phyloP scores from a whole-genome alignment of 35 echinoderm and acorn worm species.

The Acanthaster planci region DNA sequence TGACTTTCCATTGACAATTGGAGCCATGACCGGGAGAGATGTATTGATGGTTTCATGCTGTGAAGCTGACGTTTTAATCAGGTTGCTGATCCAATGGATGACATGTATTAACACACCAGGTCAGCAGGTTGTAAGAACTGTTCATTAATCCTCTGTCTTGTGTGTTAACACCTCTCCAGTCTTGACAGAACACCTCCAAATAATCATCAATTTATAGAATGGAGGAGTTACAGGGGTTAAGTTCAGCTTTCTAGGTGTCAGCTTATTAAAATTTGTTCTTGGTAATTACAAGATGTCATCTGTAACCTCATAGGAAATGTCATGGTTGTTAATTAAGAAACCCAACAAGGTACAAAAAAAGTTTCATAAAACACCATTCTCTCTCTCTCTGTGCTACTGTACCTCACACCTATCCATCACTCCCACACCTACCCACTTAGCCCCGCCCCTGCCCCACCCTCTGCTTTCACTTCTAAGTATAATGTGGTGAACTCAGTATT shows the following conservation, averaged over 20 bases:
- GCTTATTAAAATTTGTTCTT: not conserved
- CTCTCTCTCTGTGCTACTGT: no score
- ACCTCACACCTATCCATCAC: no score
- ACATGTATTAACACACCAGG: not conserved
- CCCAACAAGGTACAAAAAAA: no score
- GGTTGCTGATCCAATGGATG: not conserved
- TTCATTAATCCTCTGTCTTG: not conserved
- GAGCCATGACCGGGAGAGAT: no score
- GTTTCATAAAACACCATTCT: no score
- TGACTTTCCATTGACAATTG: no score
- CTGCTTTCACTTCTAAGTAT: no score
- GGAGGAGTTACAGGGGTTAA: not conserved
- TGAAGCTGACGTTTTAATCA: slow-evolving; percentile 22
- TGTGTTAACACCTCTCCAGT: slow-evolving; percentile 22
- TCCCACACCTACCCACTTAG: no score
- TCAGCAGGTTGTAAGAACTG: not conserved
- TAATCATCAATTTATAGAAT: not conserved
- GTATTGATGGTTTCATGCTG: slow-evolving; percentile 9
- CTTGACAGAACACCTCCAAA: not conserved
- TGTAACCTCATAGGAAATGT: not conserved
- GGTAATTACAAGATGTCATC: slow-evolving; percentile 21
- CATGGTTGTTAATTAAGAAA: no score
- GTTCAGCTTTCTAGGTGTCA: not conserved
- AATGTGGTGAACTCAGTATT: no score
- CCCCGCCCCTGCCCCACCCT: no score